These are phyloP conservation scores for Ferdinandea cuprea DNA, from an alignment of 2,888 invertebrate genomes.

Conservation along the genomic window DNA sequence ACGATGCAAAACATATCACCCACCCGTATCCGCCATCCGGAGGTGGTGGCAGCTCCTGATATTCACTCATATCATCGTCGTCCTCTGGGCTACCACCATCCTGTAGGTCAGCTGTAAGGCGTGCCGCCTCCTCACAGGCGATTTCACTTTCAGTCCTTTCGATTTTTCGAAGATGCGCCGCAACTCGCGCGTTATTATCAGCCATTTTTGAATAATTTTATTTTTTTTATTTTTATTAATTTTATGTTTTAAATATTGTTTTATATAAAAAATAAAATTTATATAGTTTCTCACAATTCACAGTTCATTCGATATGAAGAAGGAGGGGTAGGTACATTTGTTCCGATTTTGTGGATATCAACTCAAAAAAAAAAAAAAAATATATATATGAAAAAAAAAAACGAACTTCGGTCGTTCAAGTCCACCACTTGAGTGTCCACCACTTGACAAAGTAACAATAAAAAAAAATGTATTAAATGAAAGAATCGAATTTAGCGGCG, in stretches of 20 bases:
- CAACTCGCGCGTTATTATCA: constrained; percentile 77
- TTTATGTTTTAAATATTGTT: constrained; percentile 9
- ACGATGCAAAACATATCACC: constrained; percentile 97
- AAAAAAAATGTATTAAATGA: neutral
- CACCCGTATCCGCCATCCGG: constrained; percentile 96
- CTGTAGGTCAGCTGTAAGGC: constrained; percentile 87
- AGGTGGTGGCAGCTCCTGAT: constrained; percentile 92
- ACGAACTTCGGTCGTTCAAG: constrained; percentile 8
- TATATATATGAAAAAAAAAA: constrained; percentile 17
- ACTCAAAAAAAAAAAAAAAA: neutral
- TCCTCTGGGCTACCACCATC: constrained; percentile 86
- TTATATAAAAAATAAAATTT: constrained; percentile 56
- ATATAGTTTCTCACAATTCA: constrained; percentile 54
- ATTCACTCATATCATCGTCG: constrained; percentile 87
- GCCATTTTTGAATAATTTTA: constrained; percentile 76
- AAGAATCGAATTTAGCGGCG: constrained; percentile 55
- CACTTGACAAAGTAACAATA: neutral
- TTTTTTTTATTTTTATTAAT: constrained; percentile 24
- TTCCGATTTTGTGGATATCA: too few relatives aligned
- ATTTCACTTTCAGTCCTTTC: constrained; percentile 92
- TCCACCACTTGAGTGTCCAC: constrained; percentile 20
- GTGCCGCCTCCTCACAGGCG: constrained; percentile 92
- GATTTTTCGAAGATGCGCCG: constrained; percentile 83
- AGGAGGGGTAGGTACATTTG: constrained; percentile 44
- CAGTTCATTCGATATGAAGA: constrained; percentile 69